Base-by-base conservation (phyloP, 1,140 invertebrate genomes). In the Holotrichia oblita region DNA sequence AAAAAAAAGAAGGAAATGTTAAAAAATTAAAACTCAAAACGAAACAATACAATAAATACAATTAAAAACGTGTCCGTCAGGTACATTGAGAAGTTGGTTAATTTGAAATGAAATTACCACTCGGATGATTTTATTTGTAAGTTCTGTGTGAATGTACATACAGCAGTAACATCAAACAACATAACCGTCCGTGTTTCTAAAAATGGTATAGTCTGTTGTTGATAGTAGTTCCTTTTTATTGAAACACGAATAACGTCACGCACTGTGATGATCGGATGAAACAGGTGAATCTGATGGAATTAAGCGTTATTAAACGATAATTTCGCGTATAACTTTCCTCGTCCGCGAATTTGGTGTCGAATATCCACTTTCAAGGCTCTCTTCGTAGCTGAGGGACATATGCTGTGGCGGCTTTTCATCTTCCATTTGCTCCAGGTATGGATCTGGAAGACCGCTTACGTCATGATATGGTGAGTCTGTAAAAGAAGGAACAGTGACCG, bases 391-490 rank as follows among this genome's bases (percentile, higher is more conserved):
- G 78, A 97, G 90, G 64, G 94, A 94, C 83, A 95, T 91, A 86
- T 96, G 94, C 84, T 94, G 93, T 74, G 93, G 92, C n/a, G 93
- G 93, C 85, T 95, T 94, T 64, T 90, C 89, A 85, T 93, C 93
- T 84, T 92, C 91, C 86, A 93, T 91, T 83, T 92, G 93, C 82
- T 95, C 94, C 87, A 94, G 92, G 87, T 96, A 97, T 22, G 95
- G 94, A 88, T 96, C 94, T 14, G 94, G 94, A 79, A 97, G 88
- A 77, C 96, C 96, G 86, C 94, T 96, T 81, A 97, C 95, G 87
- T 97, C 96, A 86, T 94, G 94, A 89, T 97, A 97, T 80, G 95
- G 94, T 77, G 95, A 96, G 90, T 97, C 96, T 96, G 89, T 14
- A 84, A 81, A 73, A 73, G 81, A 77, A 77, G 44, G 44, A 48